A percentile compares a stretch with the other conserved stretches of the same genome.
Conservation (phyloP, 2,113 vertebrate species). For the Psettodes erumei region DNA sequence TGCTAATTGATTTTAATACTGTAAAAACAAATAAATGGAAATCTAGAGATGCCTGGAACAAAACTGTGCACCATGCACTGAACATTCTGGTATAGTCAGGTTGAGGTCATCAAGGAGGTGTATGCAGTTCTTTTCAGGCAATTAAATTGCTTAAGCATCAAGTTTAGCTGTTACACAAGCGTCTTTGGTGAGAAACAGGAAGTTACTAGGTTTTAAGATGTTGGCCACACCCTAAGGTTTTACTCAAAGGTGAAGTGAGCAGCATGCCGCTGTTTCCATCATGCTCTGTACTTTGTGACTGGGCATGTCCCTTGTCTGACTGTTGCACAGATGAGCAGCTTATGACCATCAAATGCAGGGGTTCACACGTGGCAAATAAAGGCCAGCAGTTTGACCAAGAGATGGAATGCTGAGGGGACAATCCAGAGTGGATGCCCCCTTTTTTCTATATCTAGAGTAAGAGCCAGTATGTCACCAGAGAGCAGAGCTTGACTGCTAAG, state of each 20-base stretch:
- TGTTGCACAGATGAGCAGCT: not conserved
- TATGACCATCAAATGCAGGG: not conserved
- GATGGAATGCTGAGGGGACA: not conserved
- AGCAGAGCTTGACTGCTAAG: conserved; percentile 25
- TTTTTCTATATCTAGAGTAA: conserved; percentile 11
- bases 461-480: conserved; percentile 63
- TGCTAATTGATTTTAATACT: not conserved
- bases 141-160: not conserved
- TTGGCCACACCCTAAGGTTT: conserved; percentile 58
- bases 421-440: not conserved
- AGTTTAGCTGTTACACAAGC: conserved; percentile 16
- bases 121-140: not conserved
- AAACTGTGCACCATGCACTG: not conserved
- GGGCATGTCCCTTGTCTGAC: not conserved
- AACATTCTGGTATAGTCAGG: not conserved
- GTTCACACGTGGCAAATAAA: conserved; percentile 9
- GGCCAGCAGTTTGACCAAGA: conserved; percentile 2
- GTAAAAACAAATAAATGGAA: not conserved
- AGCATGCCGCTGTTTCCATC: not conserved
- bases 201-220: conserved; percentile 53
- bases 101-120: not conserved
- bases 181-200: conserved; percentile 55
- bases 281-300: conserved; percentile 13
- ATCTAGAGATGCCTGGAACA: not conserved
- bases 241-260: conserved; percentile 46